Percentiles rank a stretch among this genome's conserved stretches.
Evolutionary conservation across 2,888 invertebrate genomes (phyloP).

Genomic region (Acanthoscelides obtectus): DNA sequence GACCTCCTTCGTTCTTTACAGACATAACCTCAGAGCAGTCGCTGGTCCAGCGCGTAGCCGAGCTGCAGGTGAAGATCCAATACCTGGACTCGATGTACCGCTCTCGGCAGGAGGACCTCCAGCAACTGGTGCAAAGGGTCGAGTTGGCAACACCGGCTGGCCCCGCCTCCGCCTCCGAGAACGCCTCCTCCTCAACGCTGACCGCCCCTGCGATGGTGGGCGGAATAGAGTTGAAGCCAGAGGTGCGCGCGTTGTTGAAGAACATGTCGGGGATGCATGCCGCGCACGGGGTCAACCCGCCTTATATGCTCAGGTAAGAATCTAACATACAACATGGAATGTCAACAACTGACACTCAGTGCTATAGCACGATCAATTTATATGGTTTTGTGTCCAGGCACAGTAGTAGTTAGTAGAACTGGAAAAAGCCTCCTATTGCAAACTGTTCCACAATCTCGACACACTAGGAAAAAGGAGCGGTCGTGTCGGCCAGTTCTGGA

Average conservation of each 20-base stretch:
- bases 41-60: conserved; percentile 66
- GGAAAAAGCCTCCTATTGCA: too few species aligned
- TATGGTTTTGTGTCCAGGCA: too few species aligned
- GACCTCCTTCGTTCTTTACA: conserved; percentile 44
- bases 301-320: conserved; percentile 47
- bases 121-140: conserved; percentile 62
- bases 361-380: too few species aligned
- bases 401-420: too few species aligned
- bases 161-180: conserved; percentile 25
- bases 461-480: too few species aligned
- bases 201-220: neutral
- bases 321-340: too few species aligned
- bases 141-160: conserved; percentile 36
- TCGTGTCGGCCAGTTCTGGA: too few species aligned
- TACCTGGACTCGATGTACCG: conserved; percentile 76
- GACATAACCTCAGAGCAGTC: conserved; percentile 62
- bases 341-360: too few species aligned
- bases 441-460: too few species aligned
- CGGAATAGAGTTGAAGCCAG: conserved; percentile 37
- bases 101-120: conserved; percentile 71
- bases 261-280: conserved; percentile 50
- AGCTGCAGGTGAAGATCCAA: conserved; percentile 71
- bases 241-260: conserved; percentile 39
- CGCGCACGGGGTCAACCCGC: conserved; percentile 45
- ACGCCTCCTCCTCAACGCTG: conserved; percentile 27